phyloP scores from a whole-genome alignment of 2,888 invertebrate genomes.

The Amphiduros pacificus region DNA sequence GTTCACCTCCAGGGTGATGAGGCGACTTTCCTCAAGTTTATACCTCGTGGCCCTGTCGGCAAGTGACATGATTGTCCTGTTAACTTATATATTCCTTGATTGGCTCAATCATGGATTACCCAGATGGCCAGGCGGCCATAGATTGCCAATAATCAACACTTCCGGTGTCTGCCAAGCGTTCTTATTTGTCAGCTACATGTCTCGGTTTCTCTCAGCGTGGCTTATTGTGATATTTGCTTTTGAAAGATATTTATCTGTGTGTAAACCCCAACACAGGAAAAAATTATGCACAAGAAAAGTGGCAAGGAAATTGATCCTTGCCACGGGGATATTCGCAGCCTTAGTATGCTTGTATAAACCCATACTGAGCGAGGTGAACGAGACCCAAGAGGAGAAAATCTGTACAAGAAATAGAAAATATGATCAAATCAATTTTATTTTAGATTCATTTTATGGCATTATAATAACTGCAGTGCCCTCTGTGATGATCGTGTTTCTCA shows the following conservation, averaged over 20 bases:
- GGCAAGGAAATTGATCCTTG: conserved; percentile 40
- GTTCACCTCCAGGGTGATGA: conserved; percentile 74
- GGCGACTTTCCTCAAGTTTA: conserved; percentile 72
- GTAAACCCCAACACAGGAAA: conserved; percentile 46
- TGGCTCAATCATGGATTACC: conserved; percentile 49
- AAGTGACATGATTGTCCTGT: conserved; percentile 71
- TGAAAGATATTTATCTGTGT: conserved; percentile 50
- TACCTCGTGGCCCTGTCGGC: conserved; percentile 81
- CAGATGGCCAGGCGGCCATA: conserved; percentile 27
- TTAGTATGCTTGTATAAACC: conserved; percentile 45
- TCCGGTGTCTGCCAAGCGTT: conserved; percentile 74
- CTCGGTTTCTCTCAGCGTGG: conserved; percentile 52
- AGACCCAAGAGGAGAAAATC: conserved; percentile 18
- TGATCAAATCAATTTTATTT: conserved; percentile 38
- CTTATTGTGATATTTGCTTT: conserved; percentile 52
- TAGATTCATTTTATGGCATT: conserved; percentile 48
- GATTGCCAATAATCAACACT: conserved; percentile 39
- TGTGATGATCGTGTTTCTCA: conserved; percentile 33
- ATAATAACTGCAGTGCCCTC: conserved; percentile 26
- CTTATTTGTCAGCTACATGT: conserved; percentile 67
- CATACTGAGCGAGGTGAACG: conserved; percentile 34
- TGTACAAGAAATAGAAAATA: conserved; percentile 40
- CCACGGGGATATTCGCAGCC: conserved; percentile 35
- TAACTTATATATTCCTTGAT: conserved; percentile 63
- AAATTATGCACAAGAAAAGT: conserved; percentile 41